phyloP scores from a whole-genome alignment of 2,888 invertebrate genomes.

The Loripinus fragilis region DNA sequence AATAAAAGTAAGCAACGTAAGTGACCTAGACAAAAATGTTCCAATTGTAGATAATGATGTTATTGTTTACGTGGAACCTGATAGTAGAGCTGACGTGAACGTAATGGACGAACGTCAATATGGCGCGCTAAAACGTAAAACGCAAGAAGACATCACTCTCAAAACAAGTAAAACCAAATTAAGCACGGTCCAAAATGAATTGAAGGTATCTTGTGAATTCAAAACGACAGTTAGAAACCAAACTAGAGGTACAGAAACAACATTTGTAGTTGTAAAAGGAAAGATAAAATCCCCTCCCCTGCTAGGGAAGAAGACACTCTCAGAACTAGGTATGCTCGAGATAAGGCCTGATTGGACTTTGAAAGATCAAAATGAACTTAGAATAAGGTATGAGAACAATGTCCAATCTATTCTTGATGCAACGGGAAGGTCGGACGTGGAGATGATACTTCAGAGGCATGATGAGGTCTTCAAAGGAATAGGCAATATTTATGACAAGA shows the following conservation, averaged over 20 bases:
- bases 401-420: not conserved
- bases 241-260: constrained; percentile 2
- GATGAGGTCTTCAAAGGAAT: not conserved
- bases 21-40: constrained; percentile 10
- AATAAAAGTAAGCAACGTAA: constrained; percentile 19
- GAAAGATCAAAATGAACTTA: constrained; percentile 18
- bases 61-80: constrained; percentile 20
- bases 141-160: not conserved
- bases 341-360: constrained; percentile 13
- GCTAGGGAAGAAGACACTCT: not conserved
- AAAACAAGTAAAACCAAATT: not conserved
- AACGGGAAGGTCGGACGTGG: not conserved
- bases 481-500: constrained; percentile 19
- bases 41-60: constrained; percentile 13
- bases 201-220: no score
- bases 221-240: constrained; percentile 6
- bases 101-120: constrained; percentile 22
- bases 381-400: not conserved
- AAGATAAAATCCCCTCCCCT: constrained; percentile 27
- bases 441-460: not conserved
- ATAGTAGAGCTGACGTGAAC: constrained; percentile 18
- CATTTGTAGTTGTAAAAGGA: constrained; percentile 21
- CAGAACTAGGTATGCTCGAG: constrained; percentile 23
- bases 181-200: constrained; percentile 11
- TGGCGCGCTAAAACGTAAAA: not conserved